Conservation (phyloP, 1,140 invertebrate genomes). For the Steinernema khuongi region DNA sequence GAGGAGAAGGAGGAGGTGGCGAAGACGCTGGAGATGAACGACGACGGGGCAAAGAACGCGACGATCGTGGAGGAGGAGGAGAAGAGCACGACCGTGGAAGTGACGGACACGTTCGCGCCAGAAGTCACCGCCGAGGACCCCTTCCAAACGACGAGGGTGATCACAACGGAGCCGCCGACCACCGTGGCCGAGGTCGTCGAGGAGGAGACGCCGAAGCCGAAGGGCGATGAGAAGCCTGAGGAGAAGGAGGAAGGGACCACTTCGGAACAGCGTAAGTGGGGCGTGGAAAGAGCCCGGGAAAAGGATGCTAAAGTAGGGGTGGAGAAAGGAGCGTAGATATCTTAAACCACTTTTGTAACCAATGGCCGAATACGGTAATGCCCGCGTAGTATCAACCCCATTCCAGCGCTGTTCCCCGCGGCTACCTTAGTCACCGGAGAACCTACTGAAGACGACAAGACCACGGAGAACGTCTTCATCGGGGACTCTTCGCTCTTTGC, state of each 20-base stretch:
- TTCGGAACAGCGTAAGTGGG: neutral
- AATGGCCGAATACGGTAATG: no score
- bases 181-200: neutral
- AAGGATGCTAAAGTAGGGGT: no score
- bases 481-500: slow-evolving; percentile 1
- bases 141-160: neutral
- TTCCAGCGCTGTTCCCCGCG: neutral
- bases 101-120: neutral
- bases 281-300: no score
- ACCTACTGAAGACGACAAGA: neutral
- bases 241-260: neutral
- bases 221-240: neutral
- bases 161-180: neutral
- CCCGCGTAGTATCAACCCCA: neutral
- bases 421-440: neutral
- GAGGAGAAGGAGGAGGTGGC: neutral
- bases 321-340: no score
- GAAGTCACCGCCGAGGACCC: slow-evolving; percentile 5
- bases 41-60: neutral
- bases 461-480: neutral
- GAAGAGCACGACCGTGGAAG: neutral
- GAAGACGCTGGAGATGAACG: neutral
- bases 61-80: neutral
- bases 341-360: no score
- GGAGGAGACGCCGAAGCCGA: neutral